phyloP scores from a whole-genome alignment of 1,140 invertebrate species.

The Polypedilum vanderplanki region DNA sequence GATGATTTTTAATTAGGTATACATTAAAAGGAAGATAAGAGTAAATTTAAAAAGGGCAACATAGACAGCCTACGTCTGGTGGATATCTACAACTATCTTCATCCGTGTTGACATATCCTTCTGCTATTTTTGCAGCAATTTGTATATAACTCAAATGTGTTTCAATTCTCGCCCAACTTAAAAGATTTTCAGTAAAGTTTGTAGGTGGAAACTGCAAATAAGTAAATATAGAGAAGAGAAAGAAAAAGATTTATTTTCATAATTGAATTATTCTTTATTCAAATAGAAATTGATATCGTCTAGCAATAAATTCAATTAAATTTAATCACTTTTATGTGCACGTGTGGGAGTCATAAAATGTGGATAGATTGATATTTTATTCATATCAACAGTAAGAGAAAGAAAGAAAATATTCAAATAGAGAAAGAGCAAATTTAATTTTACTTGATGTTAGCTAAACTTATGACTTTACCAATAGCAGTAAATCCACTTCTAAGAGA shows the following conservation, averaged over 20 bases:
- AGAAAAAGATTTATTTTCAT: neutral
- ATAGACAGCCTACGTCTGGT: neutral
- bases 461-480: too few relatives aligned
- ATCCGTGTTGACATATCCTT: neutral
- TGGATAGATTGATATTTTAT: too few relatives aligned
- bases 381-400: too few relatives aligned
- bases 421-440: too few relatives aligned
- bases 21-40: too few relatives aligned
- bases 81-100: neutral
- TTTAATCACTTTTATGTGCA: too few relatives aligned
- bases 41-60: constrained; percentile 11
- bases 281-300: neutral
- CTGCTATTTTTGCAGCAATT: neutral
- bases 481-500: too few relatives aligned
- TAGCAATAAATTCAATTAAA: neutral
- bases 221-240: neutral
- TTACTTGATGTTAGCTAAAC: too few relatives aligned
- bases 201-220: neutral
- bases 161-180: neutral
- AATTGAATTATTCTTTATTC: neutral
- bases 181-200: neutral
- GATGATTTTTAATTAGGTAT: neutral
- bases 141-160: neutral
- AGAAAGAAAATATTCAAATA: too few relatives aligned
- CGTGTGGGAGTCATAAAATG: too few relatives aligned